phyloP scores from a whole-genome alignment of 2,888 invertebrate species.

The Liopterus haemorrhoidalis region DNA sequence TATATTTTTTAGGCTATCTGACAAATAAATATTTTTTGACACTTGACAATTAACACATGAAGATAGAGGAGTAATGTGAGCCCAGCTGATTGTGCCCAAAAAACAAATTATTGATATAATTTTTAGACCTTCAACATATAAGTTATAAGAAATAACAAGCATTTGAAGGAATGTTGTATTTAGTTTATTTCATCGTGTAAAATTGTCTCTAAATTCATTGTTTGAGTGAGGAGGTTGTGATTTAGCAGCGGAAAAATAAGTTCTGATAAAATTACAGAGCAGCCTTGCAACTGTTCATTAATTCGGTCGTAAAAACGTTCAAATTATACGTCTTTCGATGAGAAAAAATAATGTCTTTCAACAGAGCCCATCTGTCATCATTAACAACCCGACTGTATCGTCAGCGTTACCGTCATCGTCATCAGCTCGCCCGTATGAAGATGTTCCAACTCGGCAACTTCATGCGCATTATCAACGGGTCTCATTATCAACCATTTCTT shows the following conservation, averaged over 20 bases:
- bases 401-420: background rate
- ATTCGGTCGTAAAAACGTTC: slow-evolving; percentile 29
- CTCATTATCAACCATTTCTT: too few species aligned
- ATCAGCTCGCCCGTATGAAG: slow-evolving; percentile 1
- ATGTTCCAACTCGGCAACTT: background rate
- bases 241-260: slow-evolving; percentile 24
- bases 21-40: too few species aligned
- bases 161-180: too few species aligned
- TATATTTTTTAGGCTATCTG: too few species aligned
- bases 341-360: slow-evolving; percentile 6
- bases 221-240: background rate
- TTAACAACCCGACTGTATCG: background rate
- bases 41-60: too few species aligned
- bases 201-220: too few species aligned
- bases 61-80: too few species aligned
- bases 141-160: too few species aligned
- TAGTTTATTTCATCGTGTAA: too few species aligned
- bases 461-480: background rate
- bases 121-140: too few species aligned
- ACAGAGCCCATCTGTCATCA: slow-evolving; percentile 7
- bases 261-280: slow-evolving; percentile 30
- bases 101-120: too few species aligned
- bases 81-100: too few species aligned
- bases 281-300: slow-evolving; percentile 26
- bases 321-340: slow-evolving; percentile 29